A percentile compares a stretch with the other conserved stretches of the same genome.
Conservation (phyloP, 2,888 invertebrate genomes). For the Laspeyria flexula region DNA sequence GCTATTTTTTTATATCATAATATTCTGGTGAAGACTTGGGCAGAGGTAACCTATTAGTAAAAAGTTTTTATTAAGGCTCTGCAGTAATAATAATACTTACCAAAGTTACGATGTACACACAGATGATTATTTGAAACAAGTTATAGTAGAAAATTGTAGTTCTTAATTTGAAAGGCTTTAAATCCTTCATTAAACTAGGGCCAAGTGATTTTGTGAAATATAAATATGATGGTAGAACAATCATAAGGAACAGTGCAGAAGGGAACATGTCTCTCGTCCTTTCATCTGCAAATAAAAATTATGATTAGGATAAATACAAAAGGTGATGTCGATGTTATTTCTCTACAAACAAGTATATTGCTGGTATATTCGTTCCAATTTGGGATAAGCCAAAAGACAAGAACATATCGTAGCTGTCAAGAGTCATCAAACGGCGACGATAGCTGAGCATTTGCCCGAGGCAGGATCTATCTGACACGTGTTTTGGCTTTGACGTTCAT, state of each 20-base stretch:
- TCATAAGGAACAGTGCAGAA: constrained; percentile 8
- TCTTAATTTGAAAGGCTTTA: constrained; percentile 88
- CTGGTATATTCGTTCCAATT: no score
- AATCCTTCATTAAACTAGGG: constrained; percentile 84
- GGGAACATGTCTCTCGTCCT: constrained; percentile 42
- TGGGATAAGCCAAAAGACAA: no score
- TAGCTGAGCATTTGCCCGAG: no score
- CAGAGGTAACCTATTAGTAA: no score
- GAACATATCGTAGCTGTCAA: no score
- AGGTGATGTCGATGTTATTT: background rate
- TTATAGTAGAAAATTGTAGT: constrained; percentile 91
- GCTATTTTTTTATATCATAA: background rate
- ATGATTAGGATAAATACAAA: background rate
- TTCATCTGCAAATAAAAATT: constrained; percentile 33
- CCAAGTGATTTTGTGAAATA: constrained; percentile 42
- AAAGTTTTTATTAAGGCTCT: no score
- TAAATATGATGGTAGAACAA: constrained; percentile 28
- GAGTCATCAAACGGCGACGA: no score
- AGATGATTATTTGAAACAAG: constrained; percentile 85
- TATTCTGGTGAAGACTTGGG: no score
- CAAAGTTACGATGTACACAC: constrained; percentile 25
- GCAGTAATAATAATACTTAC: constrained; percentile 26
- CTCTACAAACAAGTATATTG: no score
- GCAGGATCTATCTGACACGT: no score
- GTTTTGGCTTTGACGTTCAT: no score